Conservation (phyloP, 2,888 invertebrate genomes). For the Mycalesis mineus region DNA sequence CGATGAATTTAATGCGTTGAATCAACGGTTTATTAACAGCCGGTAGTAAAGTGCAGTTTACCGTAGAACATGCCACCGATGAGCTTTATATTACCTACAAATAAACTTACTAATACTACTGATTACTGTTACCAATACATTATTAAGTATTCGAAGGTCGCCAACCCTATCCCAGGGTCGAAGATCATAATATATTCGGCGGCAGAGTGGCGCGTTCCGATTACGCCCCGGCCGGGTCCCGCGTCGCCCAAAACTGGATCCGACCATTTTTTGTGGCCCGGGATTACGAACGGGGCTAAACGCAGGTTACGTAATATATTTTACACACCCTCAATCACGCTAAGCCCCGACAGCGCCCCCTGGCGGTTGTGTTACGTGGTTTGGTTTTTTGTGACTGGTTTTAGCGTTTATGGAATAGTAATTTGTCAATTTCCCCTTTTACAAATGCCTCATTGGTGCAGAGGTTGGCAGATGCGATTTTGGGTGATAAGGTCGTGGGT, state of each 20-base stretch:
- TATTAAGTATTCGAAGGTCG: not conserved
- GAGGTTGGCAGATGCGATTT: too few relatives aligned
- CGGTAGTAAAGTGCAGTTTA: too few relatives aligned
- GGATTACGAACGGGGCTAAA: slow-evolving; percentile 67
- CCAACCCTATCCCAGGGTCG: slow-evolving; percentile 21
- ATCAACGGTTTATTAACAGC: too few relatives aligned
- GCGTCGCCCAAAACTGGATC: slow-evolving; percentile 42
- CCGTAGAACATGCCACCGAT: too few relatives aligned
- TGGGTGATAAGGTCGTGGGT: too few relatives aligned
- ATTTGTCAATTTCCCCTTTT: too few relatives aligned
- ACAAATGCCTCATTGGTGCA: too few relatives aligned
- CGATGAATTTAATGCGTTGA: too few relatives aligned
- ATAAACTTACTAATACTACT: too few relatives aligned
- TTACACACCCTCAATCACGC: slow-evolving; percentile 67
- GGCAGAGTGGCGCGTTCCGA: slow-evolving; percentile 70
- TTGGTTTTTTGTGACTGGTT: not conserved
- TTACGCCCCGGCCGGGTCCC: not conserved
- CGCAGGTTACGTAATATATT: slow-evolving; percentile 71
- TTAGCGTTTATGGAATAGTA: not conserved
- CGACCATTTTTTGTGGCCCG: slow-evolving; percentile 52
- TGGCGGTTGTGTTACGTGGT: not conserved
- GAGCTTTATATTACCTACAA: too few relatives aligned
- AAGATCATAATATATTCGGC: slow-evolving; percentile 74
- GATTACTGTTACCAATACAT: not conserved
- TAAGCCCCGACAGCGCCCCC: slow-evolving; percentile 2